Conservation (phyloP, 2,888 invertebrate genomes). For the Chrysopilus asiliformis region DNA sequence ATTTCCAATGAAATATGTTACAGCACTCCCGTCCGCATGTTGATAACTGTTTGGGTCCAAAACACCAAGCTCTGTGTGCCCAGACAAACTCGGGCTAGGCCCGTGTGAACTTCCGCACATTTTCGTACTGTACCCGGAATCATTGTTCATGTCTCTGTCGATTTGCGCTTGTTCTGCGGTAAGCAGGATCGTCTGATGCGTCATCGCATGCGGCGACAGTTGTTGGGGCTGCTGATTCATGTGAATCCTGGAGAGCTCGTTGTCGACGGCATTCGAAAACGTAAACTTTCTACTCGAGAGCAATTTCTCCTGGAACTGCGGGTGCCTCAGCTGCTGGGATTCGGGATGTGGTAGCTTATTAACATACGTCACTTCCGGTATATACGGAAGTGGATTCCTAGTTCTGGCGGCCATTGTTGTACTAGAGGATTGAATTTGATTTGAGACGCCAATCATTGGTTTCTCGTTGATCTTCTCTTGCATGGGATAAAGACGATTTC, state of each 20-base stretch:
- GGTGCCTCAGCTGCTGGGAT: neutral
- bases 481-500: constrained; percentile 19
- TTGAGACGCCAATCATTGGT: constrained; percentile 10
- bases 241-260: constrained; percentile 10
- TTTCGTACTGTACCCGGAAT: constrained; percentile 75
- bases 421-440: no score
- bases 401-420: constrained; percentile 12
- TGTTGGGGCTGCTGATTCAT: constrained; percentile 13
- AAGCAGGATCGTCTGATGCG: constrained; percentile 13
- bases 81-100: constrained; percentile 61
- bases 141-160: constrained; percentile 60
- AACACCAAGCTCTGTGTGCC: constrained; percentile 21
- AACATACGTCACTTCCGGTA: neutral
- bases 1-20: constrained; percentile 21
- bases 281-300: constrained; percentile 15
- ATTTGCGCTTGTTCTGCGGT: constrained; percentile 28
- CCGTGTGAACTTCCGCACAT: constrained; percentile 67
- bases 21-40: constrained; percentile 11
- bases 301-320: constrained; percentile 13
- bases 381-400: constrained; percentile 15
- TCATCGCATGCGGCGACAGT: constrained; percentile 12
- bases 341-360: neutral
- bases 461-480: constrained; percentile 14
- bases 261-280: constrained; percentile 12
- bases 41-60: neutral